Base-by-base conservation (phyloP, 53 echinoderm and acorn worm genomes). In the Arbacia lixula region DNA sequence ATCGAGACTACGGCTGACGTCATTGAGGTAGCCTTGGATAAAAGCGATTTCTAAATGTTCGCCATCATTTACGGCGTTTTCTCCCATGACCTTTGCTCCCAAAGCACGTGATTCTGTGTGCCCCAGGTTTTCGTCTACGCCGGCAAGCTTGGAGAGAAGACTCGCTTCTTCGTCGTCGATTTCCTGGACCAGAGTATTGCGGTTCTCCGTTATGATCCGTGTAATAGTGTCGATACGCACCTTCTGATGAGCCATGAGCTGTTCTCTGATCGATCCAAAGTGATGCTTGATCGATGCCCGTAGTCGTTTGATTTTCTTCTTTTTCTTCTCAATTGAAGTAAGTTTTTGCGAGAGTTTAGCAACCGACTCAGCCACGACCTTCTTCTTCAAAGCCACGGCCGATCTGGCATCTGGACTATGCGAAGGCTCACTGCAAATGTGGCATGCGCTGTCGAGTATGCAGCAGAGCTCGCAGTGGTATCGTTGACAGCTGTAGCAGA, bases 381-480 rank as follows among this genome's bases (percentile, higher is more conserved):
- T 56, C 37, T 56, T 76, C 76, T 35, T 34, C 2, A 55, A 36
- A 29, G 20, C 2, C 5, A 12, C 55, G 21, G 31, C 21, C 5
- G 76, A 40, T 19, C 26, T 36, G 1, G 36, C 53, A n/a, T 35
- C 20, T 8, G 33, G 1, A 22, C 37, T 42, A 38, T 56, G 55
- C 10, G 20, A 16, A 12, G 42, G 36, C 5, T 76, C 56, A 10
- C 35, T 76, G 26, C 54, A 76, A 20, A 24, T 36, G 20, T 76
- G 76, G 22, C 68, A 37, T 38, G 30, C 40, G 36, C 68, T n/a
- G 20, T 56, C 76, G 34, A 56, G n/a, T 35, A 33, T 38, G n/a
- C 54, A 35, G 37, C 76, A 76, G 20, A 76, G 6, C 8, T 56
- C 76, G 21, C 76, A 76, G 8, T 40, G 40, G 76, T 76, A 76